Conservation (phyloP, 2,888 invertebrate genomes). For the Microplitis deprimator region DNA sequence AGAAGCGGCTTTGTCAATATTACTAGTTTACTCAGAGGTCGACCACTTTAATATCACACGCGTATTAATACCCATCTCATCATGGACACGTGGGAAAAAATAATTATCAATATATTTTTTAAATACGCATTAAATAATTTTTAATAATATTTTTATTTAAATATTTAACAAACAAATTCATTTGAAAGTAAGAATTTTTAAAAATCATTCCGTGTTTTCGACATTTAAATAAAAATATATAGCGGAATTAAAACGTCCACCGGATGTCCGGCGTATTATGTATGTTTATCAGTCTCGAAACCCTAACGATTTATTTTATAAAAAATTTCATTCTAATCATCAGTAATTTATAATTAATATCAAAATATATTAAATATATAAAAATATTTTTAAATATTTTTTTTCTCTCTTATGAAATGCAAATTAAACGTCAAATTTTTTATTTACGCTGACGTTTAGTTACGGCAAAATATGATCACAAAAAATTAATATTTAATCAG, state of each 20-base stretch:
- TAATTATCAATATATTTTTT: background rate
- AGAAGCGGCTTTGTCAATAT: background rate
- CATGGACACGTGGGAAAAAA: background rate
- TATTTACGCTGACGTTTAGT: no score
- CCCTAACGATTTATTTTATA: background rate
- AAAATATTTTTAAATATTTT: no score
- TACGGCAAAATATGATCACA: no score
- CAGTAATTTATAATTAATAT: background rate
- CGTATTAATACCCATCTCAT: background rate
- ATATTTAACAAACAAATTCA: background rate
- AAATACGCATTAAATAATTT: no score
- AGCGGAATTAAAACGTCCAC: constrained; percentile 43
- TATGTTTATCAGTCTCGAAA: constrained; percentile 28
- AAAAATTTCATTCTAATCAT: constrained; percentile 1
- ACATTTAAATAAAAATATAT: constrained; percentile 24
- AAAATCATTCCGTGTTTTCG: background rate
- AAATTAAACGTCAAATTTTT: no score
- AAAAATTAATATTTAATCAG: background rate
- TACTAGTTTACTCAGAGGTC: background rate
- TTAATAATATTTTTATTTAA: no score
- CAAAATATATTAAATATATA: background rate
- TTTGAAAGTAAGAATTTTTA: background rate
- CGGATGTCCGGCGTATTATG: constrained; percentile 59
- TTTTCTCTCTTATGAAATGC: no score
- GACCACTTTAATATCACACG: background rate